Base-by-base conservation (phyloP, 1,140 invertebrate species). In the Atta texana region DNA sequence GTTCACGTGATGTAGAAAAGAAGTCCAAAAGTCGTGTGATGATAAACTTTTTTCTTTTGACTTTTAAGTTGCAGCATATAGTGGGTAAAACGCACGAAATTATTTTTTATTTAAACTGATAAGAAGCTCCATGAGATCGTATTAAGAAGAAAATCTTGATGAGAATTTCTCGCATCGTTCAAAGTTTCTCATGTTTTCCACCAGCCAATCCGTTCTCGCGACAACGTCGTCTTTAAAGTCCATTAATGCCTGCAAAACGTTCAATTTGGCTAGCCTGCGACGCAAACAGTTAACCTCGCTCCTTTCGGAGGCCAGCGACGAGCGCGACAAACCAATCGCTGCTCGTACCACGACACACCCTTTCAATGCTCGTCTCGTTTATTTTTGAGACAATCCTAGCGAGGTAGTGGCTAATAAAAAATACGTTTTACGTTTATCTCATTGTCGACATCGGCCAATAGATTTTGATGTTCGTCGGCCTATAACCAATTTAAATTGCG, bases 321-420 rank as follows among this genome's bases (percentile, higher is more conserved):
- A 71, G 77, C n/a, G 80, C 69, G 34, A 84, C 69, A 72, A 75
- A 44, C 80, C 69, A 84, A 84, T 84, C 80, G 69, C 39, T n/a
- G 55, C 69, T 84, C 55, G 69, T n/a, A 84, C 28, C 57, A 84
- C 80, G 94, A 94, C 94, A 94, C 94, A 94, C 94, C 94, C 94
- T 94, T 92, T 92, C 93, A 94, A 94, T 94, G 93, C 92, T 92
- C 89, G 90, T 93, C 92, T 93, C 93, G 91, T 91, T 91, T 86
- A 85, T 90, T 84, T 84, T 74, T 24, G 69, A 31, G 88, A 91
- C 89, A 81, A 87, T 88, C 21, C 53, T 57, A 39, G 59, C 55
- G n/a, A 87, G 78, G 16, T 86, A 80, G 75, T 78, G 76, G 31
- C 61, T 81, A 34, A 49, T 76, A 59, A 59, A 77, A 53, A 53